Base-by-base conservation (phyloP, 2,113 vertebrate species). In the Psammodynastes pulverulentus region DNA sequence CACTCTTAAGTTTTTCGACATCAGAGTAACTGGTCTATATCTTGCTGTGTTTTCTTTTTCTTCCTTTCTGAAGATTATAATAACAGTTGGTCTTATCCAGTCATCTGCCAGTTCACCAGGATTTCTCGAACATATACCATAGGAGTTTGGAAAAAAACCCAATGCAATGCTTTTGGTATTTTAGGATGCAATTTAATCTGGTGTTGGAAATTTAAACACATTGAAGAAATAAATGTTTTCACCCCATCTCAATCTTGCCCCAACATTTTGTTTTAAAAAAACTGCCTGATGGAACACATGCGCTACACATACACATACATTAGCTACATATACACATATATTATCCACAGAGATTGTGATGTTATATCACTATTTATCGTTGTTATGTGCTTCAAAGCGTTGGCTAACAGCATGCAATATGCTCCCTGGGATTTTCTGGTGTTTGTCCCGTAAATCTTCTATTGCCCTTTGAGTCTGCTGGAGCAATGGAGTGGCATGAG, bases 391-490 rank as follows among this genome's bases (percentile, higher is more conserved):
- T 13, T 96, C 94, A 94, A 98, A 97, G 94, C 98, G 97, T 91
- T 98, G 98, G 86, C 98, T 67, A 91, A 99, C 95, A 84, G 98
- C 98, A 92, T 97, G 97, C 89, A 98, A 96, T 72, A 98, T 97
- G 89, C 97, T 99, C 92, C 98, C 98, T 0, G 98, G 98, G 93
- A 98, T 96, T 95, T 96, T 97, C 96, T 99, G 98, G 95, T 99
- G 98, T 92, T 95, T 96, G 89, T 98, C 97, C 92, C 98, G 98
- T 94, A 98, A 95, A 88, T 95, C 95, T 96, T 98, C 97, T 91
- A 98, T 94, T 29, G 98, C 98, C 93, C 95, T 96, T 94, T 98
- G 98, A 39, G 98, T 97, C 98, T 98, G 93, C 88, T 92, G 91
- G 94, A 79, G 2, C 34, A 6, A 5, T 34, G 62, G n/a, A 72